These are phyloP conservation scores for Chitala chitala DNA, from an alignment of 2,113 vertebrate genomes.

Conservation along the genomic window DNA sequence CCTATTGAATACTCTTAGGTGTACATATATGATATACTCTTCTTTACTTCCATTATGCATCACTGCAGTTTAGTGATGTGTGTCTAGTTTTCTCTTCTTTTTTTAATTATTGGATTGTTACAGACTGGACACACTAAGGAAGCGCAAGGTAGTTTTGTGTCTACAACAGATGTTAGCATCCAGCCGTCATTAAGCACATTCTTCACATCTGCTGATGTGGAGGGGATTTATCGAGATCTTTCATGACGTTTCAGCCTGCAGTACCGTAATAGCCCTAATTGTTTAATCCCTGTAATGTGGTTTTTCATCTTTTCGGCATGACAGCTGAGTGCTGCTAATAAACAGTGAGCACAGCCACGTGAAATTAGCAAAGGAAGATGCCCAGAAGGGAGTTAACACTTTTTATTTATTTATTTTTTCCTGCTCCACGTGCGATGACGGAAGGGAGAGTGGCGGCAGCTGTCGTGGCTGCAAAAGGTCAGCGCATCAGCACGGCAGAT, in stretches of 20 bases:
- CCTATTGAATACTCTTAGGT: no score
- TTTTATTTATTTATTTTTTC: no score
- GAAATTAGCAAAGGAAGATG: conserved; percentile 46
- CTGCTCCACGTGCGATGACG: no score
- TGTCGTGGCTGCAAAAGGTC: conserved; percentile 63
- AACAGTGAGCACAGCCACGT: conserved; percentile 53
- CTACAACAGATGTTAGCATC: background rate
- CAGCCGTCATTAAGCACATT: background rate
- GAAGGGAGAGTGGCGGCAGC: conserved; percentile 60
- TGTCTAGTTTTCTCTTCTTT: no score
- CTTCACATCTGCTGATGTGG: background rate
- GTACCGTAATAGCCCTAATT: conserved; percentile 42
- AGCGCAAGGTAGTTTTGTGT: background rate
- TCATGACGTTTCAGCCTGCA: background rate
- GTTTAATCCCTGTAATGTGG: conserved; percentile 56
- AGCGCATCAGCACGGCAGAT: conserved; percentile 56
- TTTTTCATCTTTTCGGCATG: conserved; percentile 44
- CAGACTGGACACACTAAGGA: no score
- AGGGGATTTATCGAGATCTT: background rate
- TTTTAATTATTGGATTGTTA: no score
- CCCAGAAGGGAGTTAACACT: conserved; percentile 47
- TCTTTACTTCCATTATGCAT: no score
- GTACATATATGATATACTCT: no score
- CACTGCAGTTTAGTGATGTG: no score
- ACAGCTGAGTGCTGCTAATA: conserved; percentile 51